A percentile compares a stretch with the other conserved stretches of the same genome.
Conservation (phyloP, 2,797 vertebrate genomes). For the Echiichthys vipera region DNA sequence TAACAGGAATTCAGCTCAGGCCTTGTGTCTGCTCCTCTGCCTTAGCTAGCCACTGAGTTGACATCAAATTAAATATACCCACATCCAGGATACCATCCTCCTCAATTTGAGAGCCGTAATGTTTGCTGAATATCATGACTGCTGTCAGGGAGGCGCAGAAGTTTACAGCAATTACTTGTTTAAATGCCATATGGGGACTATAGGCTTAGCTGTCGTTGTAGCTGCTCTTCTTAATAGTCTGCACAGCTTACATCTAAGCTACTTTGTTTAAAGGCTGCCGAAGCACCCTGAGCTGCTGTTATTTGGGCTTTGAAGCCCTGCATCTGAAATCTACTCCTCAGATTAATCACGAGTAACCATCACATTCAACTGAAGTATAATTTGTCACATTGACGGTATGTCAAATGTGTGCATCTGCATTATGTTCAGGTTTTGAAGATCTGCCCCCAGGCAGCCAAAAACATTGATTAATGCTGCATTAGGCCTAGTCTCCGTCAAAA, state of each 20-base stretch:
- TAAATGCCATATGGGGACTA: conserved; percentile 79
- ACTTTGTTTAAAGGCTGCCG: conserved; percentile 78
- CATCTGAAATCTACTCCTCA: conserved; percentile 63
- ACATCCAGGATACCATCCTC: conserved; percentile 48
- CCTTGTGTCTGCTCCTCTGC: conserved; percentile 52
- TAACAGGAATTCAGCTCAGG: conserved; percentile 58
- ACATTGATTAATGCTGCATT: background rate
- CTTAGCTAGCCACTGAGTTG: conserved; percentile 48
- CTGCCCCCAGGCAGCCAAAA: background rate
- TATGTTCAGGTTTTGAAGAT: background rate
- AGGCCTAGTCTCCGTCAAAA: background rate
- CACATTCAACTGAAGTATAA: conserved; percentile 40
- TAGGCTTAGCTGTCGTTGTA: conserved; percentile 76
- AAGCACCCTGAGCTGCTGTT: conserved; percentile 62
- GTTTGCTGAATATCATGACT: conserved; percentile 30
- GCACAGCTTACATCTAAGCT: conserved; percentile 83
- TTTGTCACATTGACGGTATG: conserved; percentile 42
- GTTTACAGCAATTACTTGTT: conserved; percentile 57
- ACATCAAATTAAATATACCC: conserved; percentile 57
- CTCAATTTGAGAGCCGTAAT: conserved; percentile 24
- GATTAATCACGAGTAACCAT: conserved; percentile 59
- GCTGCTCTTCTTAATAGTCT: conserved; percentile 77
- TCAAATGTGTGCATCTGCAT: background rate
- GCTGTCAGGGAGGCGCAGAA: conserved; percentile 42
- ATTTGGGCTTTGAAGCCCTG: conserved; percentile 52